Conservation (phyloP, 2,888 invertebrate species). For the Ochlodes sylvanus region DNA sequence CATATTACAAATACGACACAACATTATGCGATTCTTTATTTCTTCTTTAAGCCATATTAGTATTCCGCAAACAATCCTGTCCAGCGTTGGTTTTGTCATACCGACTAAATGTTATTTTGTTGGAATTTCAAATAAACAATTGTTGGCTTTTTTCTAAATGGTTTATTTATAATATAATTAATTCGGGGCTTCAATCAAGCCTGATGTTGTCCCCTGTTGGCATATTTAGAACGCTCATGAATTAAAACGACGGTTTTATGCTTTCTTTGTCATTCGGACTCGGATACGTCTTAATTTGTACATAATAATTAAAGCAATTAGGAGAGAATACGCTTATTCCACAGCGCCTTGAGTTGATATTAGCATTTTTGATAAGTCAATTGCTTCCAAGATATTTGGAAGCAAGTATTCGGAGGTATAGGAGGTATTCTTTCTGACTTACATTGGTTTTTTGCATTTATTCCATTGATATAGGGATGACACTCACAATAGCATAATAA, state of each 20-base stretch:
- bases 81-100: conserved; percentile 82
- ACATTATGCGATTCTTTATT: conserved; percentile 83
- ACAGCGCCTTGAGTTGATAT: conserved; percentile 22
- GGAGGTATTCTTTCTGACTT: not conserved
- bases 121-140: conserved; percentile 83
- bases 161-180: conserved; percentile 74
- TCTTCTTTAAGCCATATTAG: conserved; percentile 84
- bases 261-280: conserved; percentile 56
- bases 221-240: conserved; percentile 76
- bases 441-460: not conserved
- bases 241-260: conserved; percentile 69
- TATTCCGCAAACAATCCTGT: conserved; percentile 82
- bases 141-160: conserved; percentile 62
- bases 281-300: conserved; percentile 77
- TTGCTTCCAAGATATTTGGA: conserved; percentile 45
- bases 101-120: conserved; percentile 84
- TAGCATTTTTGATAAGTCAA: conserved; percentile 46
- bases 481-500: not conserved
- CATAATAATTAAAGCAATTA: conserved; percentile 67
- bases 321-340: conserved; percentile 25
- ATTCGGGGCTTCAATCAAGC: conserved; percentile 74
- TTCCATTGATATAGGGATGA: not conserved
- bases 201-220: conserved; percentile 59
- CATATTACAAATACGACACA: conserved; percentile 85
- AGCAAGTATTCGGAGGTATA: no score